Base-by-base conservation (phyloP, 2,888 invertebrate species). In the Thymelicus sylvestris region DNA sequence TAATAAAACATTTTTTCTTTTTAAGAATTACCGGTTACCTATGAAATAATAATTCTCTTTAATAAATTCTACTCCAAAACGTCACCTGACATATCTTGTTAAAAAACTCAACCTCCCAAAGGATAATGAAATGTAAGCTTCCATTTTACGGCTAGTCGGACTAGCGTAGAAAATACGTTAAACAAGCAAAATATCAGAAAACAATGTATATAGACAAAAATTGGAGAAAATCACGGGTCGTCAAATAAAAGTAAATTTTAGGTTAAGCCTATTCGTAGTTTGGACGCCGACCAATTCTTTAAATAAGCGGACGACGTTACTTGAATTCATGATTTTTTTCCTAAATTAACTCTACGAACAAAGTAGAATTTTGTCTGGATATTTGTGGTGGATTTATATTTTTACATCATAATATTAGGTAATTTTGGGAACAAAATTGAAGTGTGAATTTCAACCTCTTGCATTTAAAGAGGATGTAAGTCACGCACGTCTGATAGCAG, bases 181-280 rank as follows among this genome's bases (percentile, higher is more conserved):
- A 52, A 13, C 19, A 7, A 52, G 8, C 6, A 19, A 12, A 44
- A 52, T 50, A 19, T 52, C 7, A 15, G 4, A 52, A 24, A 55
- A 52, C 15, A 52, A 52, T 19, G 7, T 55, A 12, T 55, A 31
- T 55, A 12, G 10, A 55, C 4, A 12, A 55, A 7, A 55, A 24
- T n/a, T 5, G n/a, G 15, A 48, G 13, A 1, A 63, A 50, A 63
- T 63, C 50, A 63, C 48, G 31, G 47, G 10, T 55, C 5, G 31
- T n/a, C 38, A 50, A 63, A 48, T 50, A 19, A 61, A 52, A 55
- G 55, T 31, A 52, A 50, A 65, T n/a, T 52, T 47, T 57, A 24
- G 66, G 66, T 57, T 41, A 65, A 50, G 15, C 55, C 13, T 44
- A 57, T 66, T 66, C 55, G 66, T 55, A 57, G 66, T 57, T 66